Evolutionary conservation across 2,888 invertebrate genomes (phyloP), one percentile per base, ranked within the genome.

Genomic region (Celastrina argiolus): DNA sequence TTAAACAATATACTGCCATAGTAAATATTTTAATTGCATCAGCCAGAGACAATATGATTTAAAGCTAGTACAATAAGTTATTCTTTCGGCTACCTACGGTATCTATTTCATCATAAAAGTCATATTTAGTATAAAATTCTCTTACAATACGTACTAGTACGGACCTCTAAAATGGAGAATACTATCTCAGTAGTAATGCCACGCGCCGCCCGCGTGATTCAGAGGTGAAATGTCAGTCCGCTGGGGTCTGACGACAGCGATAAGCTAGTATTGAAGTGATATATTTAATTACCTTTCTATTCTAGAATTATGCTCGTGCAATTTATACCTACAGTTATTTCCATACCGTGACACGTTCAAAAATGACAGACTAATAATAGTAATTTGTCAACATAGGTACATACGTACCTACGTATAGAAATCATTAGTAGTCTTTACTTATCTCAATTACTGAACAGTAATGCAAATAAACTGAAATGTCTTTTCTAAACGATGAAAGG

Each of bases 171-270:
- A 16, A 18, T 7, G 45, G 45, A 7, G 45, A 8, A 2, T 7
- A 16, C 16, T 45, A 18, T 45, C 16, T 45, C 18, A 10, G 6
- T 10, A 45, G 18, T 41, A 14, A 28, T 28, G 26, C 58, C 41
- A 16, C 7, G 12, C 41, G 26, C n/a, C n/a, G 22, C 14, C 18
- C 22, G 39, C 34, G n/a, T 22, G 34, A 22, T 22, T 18, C 14
- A 22, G 12, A 12, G 14, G 61, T 61, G 22, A 2, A 2, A 18
- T 16, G 61, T 14, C 67, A 22, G 45, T 51, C 64, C 67, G 68
- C 41, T 67, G 65, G 66, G 63, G 58, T 63, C 66, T 34, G 63
- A 16, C 31, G 28, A 39, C 22, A 41, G 28, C 18, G 34, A 66
- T 34, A 34, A 59, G 18, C 31, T 59, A 34, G 34, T 10, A 31